Evolutionary conservation across 1,140 invertebrate species (phyloP).

Genomic region (Scaptomyza graminum): DNA sequence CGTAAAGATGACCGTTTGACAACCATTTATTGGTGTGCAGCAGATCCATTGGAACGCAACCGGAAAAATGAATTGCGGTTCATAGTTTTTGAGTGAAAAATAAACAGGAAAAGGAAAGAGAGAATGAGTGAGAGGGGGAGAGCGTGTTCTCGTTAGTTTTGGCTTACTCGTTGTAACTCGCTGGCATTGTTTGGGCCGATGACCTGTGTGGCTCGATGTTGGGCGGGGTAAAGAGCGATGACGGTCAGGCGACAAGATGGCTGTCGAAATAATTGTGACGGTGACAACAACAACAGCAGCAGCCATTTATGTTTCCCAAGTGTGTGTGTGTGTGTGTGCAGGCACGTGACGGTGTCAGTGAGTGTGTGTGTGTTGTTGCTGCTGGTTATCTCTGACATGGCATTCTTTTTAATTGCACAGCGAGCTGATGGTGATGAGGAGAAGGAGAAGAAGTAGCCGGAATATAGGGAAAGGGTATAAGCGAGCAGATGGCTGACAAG

Average conservation of each 20-base stretch:
- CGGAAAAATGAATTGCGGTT: too few species aligned
- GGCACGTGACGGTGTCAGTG: constrained; percentile 5
- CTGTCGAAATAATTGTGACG: constrained; percentile 55
- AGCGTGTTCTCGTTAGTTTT: constrained; percentile 4
- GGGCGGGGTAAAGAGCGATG: not conserved
- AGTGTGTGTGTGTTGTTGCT: constrained; percentile 18
- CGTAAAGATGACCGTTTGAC: not conserved
- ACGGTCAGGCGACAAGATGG: constrained; percentile 36
- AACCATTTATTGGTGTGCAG: not conserved
- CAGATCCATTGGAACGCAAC: too few species aligned
- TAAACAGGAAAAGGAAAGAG: not conserved
- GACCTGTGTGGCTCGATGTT: constrained; percentile 1
- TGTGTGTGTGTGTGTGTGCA: constrained; percentile 4
- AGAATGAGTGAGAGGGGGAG: not conserved
- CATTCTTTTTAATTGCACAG: constrained; percentile 32
- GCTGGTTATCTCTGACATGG: constrained; percentile 16
- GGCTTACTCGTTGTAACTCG: constrained; percentile 5
- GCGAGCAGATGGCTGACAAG: not conserved
- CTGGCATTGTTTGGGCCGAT: constrained; percentile 20
- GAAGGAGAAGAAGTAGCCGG: not conserved
- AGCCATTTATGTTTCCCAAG: constrained; percentile 14
- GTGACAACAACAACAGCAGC: constrained; percentile 30
- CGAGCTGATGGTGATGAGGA: not conserved
- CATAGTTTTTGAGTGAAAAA: not conserved
- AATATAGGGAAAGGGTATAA: not conserved